Conservation (phyloP, 2,113 vertebrate genomes). For the Dolichallabes microphthalmus region DNA sequence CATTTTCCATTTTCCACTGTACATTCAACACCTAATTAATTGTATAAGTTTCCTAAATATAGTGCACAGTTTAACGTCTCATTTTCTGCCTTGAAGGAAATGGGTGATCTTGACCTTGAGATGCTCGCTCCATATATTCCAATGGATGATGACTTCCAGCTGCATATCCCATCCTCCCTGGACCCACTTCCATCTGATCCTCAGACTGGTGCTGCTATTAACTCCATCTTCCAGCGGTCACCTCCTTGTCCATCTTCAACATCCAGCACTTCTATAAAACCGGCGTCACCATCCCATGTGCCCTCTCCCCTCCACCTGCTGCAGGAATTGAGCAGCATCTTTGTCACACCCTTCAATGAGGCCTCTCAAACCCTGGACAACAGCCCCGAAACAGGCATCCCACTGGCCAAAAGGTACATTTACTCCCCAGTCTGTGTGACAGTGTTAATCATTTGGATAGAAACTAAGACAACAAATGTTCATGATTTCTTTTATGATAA, state of each 20-base stretch:
- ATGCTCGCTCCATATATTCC: conserved; percentile 98
- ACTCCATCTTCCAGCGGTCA: conserved; percentile 49
- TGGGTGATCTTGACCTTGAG: conserved; percentile 88
- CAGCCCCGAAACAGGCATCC: conserved; percentile 5
- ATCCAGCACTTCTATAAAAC: conserved; percentile 33
- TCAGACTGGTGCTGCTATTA: conserved; percentile 39
- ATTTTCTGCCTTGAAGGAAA: conserved; percentile 54
- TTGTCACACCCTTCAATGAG: conserved; percentile 35
- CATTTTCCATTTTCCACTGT: neutral
- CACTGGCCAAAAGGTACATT: conserved; percentile 35
- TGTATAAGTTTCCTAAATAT: neutral
- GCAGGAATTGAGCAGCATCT: conserved; percentile 43
- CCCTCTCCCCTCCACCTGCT: conserved; percentile 51
- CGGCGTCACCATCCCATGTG: conserved; percentile 65
- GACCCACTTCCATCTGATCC: conserved; percentile 16
- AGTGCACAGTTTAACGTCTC: neutral
- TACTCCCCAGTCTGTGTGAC: neutral
- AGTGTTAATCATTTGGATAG: neutral
- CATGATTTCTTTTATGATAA: neutral
- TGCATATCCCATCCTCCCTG: conserved; percentile 79
- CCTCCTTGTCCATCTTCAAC: conserved; percentile 29
- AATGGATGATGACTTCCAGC: conserved; percentile 98
- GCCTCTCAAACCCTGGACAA: conserved; percentile 7
- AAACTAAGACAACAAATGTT: neutral
- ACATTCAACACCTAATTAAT: neutral